Evolutionary conservation across 2,113 vertebrate species (phyloP).

Genomic region (Syrmaticus mikado): DNA sequence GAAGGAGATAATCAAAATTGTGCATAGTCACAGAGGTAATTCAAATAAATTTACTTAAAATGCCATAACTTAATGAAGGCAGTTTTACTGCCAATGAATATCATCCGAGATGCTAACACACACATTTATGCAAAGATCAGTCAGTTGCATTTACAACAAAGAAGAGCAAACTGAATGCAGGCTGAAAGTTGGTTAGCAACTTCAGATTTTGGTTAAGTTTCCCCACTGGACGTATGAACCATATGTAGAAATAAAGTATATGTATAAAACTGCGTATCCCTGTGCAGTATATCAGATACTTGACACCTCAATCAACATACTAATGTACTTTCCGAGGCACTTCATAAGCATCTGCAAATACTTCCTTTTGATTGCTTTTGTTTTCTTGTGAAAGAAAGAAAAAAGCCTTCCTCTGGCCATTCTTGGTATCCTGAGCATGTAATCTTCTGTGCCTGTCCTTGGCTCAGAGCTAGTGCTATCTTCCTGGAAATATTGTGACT

Average conservation of each 20-base stretch:
- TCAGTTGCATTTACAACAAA: background rate
- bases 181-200: conserved; percentile 35
- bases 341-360: background rate
- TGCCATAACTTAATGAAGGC: background rate
- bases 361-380: conserved; percentile 31
- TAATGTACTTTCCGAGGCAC: conserved; percentile 31
- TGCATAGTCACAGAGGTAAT: background rate
- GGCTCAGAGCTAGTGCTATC: background rate
- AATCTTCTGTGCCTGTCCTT: background rate
- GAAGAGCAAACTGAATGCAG: conserved; percentile 1
- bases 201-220: conserved; percentile 22
- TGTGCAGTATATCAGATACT: conserved; percentile 29
- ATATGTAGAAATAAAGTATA: conserved; percentile 52
- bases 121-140: background rate
- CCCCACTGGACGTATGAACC: background rate
- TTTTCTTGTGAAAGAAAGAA: background rate
- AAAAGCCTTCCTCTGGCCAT: background rate
- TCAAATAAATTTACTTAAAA: background rate
- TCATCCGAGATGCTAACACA: background rate
- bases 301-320: conserved; percentile 49
- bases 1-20: background rate
- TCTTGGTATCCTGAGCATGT: background rate
- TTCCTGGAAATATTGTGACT: background rate
- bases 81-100: background rate
- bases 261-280: conserved; percentile 15